Percentiles rank a stretch among this genome's conserved stretches.
phyloP scores from a whole-genome alignment of 2,797 vertebrate genomes.

The Sebastes oblongus region DNA sequence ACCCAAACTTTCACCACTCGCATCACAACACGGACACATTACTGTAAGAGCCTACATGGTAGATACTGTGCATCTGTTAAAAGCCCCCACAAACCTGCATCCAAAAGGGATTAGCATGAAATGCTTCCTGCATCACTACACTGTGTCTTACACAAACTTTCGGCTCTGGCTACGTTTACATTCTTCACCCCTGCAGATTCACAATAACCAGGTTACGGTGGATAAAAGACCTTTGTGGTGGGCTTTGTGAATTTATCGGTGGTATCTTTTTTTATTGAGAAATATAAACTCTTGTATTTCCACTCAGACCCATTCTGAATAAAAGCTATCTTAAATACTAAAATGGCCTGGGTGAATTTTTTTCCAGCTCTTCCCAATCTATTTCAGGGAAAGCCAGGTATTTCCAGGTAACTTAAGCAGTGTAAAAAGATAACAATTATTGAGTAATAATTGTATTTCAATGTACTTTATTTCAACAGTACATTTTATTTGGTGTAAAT shows the following conservation, averaged over 20 bases:
- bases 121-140: not conserved
- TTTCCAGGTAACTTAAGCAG: not conserved
- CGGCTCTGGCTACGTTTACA: slow-evolving; percentile 13
- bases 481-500: not conserved
- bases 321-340: slow-evolving; percentile 56
- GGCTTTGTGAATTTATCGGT: slow-evolving; percentile 54
- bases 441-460: not conserved
- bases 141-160: not conserved
- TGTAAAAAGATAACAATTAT: not conserved
- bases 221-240: slow-evolving; percentile 37
- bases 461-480: not conserved
- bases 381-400: not conserved
- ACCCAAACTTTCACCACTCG: not conserved
- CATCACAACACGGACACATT: not conserved
- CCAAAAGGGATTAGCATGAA: not conserved
- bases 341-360: not conserved
- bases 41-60: not conserved
- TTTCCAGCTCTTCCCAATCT: not conserved
- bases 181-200: slow-evolving; percentile 19
- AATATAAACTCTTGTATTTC: slow-evolving; percentile 50
- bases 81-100: slow-evolving; percentile 22
- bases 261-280: slow-evolving; percentile 50
- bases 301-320: slow-evolving; percentile 64
- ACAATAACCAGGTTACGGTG: slow-evolving; percentile 4
- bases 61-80: slow-evolving; percentile 21